phyloP scores from a whole-genome alignment of 2,113 vertebrate species.

The Malurus alboscapulatus region DNA sequence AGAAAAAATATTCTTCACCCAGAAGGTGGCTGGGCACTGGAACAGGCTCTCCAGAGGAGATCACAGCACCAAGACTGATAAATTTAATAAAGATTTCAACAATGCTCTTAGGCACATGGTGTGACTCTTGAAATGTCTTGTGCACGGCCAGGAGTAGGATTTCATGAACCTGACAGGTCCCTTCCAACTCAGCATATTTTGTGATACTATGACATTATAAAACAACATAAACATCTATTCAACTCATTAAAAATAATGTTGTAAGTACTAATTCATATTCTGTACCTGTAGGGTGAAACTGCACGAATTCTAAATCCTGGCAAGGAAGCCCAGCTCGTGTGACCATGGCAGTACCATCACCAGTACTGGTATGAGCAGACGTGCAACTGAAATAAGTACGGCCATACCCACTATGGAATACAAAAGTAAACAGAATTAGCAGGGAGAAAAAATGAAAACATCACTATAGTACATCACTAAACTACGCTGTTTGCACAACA shows the following conservation, averaged over 20 bases:
- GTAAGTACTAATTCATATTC: neutral
- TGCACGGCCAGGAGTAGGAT: neutral
- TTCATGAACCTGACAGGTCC: fast-evolving
- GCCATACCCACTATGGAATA: constrained; percentile 85
- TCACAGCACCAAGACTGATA: neutral
- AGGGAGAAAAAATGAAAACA: neutral
- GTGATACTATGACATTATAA: neutral
- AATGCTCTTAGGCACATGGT: neutral
- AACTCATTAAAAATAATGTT: neutral
- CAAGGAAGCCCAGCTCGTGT: constrained; percentile 93
- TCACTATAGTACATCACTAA: neutral
- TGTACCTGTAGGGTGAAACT: constrained; percentile 98
- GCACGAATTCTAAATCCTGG: constrained; percentile 97
- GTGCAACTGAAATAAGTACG: constrained; percentile 97
- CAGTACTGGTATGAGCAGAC: constrained; percentile 94
- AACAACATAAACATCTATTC: neutral
- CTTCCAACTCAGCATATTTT: neutral
- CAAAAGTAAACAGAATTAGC: neutral
- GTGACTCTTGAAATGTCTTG: too few relatives aligned
- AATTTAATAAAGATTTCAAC: neutral
- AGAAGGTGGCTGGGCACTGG: neutral
- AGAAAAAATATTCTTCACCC: neutral
- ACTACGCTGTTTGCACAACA: neutral
- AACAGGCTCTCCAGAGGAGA: neutral
- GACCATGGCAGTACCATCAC: constrained; percentile 94